Base-by-base conservation (phyloP, 1,140 invertebrate species). In the Eumaeus atala region DNA sequence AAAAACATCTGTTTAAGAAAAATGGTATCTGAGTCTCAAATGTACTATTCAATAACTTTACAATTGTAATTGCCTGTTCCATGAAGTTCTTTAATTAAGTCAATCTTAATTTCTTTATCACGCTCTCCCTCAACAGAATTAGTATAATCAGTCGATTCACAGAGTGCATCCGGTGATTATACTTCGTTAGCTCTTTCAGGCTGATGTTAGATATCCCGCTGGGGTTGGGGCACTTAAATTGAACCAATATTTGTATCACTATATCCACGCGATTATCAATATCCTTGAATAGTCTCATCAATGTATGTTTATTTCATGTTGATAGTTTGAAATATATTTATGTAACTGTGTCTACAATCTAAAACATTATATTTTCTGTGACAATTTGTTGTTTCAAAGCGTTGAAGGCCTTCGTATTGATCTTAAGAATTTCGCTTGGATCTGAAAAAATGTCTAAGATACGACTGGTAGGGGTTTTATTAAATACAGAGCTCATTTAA, bases 81-180 rank as follows among this genome's bases (percentile, higher is more conserved):
- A 16, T n/a, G 9, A 53, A 37, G 38, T 35, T 51, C 53, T 62
- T 58, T 58, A 61, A 67, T 70, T 17, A 62, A 56, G 62, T 50
- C 56, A 49, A 54, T 62, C 42, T 37, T 38, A 17, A 55, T 35
- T 58, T 51, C 60, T 63, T 51, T 59, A 55, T 64, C 58, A 57
- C 51, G 53, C 48, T 9, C 54, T 61, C 56, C 53, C 54, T 57
- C 28, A 18, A 37, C 36, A 16, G 55, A 59, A 69, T 64, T 58
- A 62, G 56, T 60, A 54, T 70, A 60, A 65, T 70, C 59, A 61
- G 61, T 65, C 54, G 62, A 62, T 62, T 59, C 59, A 56, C 49
- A 61, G 64, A 70, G 64, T 61, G 62, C 62, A 58, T 66, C 58
- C 62, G 64, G 52, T 65, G 42, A 74, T 74, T 73, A 73, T 52